These are phyloP conservation scores for Megalops cyprinoides DNA, from an alignment of 2,797 vertebrate species.

Conservation along the genomic window DNA sequence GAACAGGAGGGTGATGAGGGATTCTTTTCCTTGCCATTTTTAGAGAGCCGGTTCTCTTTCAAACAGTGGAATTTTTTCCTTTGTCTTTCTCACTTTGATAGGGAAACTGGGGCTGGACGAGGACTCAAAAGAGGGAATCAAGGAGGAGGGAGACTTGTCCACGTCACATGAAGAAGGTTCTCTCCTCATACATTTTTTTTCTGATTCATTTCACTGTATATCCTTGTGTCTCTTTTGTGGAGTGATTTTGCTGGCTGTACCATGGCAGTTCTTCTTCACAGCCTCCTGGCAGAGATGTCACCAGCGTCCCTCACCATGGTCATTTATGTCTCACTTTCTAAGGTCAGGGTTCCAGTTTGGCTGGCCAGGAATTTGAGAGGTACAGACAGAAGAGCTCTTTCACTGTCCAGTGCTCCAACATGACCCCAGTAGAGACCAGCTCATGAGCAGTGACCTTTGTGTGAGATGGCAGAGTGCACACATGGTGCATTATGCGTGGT, in stretches of 20 bases:
- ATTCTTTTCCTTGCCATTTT: not conserved
- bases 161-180: conserved; percentile 87
- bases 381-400: conserved; percentile 52
- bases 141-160: conserved; percentile 88
- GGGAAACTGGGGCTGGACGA: conserved; percentile 89
- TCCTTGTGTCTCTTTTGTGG: conserved; percentile 19
- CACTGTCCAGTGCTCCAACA: conserved; percentile 49
- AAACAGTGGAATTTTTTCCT: not conserved
- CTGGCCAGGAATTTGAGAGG: conserved; percentile 53
- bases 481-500: too few relatives aligned
- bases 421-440: conserved; percentile 46
- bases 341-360: conserved; percentile 55
- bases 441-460: conserved; percentile 45
- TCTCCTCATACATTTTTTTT: not conserved
- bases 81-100: conserved; percentile 50
- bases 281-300: conserved; percentile 46
- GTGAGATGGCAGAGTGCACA: conserved; percentile 35
- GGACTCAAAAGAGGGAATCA: conserved; percentile 88
- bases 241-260: conserved; percentile 36
- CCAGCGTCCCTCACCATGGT: conserved; percentile 21
- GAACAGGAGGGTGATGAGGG: not conserved
- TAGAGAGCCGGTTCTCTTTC: not conserved
- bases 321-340: conserved; percentile 32
- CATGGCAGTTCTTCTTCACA: conserved; percentile 43
- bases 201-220: conserved; percentile 27